Conservation (phyloP, 2,888 invertebrate species). For the Ophraella communa region DNA sequence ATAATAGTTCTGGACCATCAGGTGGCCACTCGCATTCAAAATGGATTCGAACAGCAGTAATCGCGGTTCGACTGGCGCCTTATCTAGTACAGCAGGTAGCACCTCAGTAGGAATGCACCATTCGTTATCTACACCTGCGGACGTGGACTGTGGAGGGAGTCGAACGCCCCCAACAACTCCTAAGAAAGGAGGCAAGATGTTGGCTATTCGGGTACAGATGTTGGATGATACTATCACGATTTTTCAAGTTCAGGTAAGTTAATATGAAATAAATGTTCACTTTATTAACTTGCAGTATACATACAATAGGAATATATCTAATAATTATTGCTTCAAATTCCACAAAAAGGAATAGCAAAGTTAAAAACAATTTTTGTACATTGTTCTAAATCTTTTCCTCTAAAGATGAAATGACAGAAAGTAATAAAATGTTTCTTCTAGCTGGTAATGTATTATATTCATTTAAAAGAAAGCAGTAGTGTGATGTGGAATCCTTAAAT, state of each 20-base stretch:
- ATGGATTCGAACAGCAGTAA: slow-evolving; percentile 49
- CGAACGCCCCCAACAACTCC: slow-evolving; percentile 82
- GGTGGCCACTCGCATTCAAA: slow-evolving; percentile 10
- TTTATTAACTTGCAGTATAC: not conserved
- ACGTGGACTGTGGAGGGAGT: slow-evolving; percentile 74
- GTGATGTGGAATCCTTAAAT: no score
- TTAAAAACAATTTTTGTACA: no score
- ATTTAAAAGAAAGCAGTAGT: no score
- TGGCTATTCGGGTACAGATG: slow-evolving; percentile 88
- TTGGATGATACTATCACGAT: slow-evolving; percentile 87
- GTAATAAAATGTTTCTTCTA: no score
- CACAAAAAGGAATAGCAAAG: no score
- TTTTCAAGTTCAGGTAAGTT: slow-evolving; percentile 88
- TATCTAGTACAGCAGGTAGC: slow-evolving; percentile 56
- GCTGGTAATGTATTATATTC: no score
- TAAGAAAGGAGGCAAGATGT: slow-evolving; percentile 86
- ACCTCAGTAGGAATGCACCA: slow-evolving; percentile 72
- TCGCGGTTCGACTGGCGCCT: slow-evolving; percentile 57
- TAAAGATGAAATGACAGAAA: no score
- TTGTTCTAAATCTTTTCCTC: no score
- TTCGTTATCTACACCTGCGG: slow-evolving; percentile 83
- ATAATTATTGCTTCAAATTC: no score
- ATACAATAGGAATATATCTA: no score
- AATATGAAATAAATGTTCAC: not conserved
- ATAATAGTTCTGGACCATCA: slow-evolving; percentile 25